These are phyloP conservation scores for Catostylus mosaicus DNA, from an alignment of 30 jellyfish, hydroid and myxozoan species.

Conservation along the genomic window DNA sequence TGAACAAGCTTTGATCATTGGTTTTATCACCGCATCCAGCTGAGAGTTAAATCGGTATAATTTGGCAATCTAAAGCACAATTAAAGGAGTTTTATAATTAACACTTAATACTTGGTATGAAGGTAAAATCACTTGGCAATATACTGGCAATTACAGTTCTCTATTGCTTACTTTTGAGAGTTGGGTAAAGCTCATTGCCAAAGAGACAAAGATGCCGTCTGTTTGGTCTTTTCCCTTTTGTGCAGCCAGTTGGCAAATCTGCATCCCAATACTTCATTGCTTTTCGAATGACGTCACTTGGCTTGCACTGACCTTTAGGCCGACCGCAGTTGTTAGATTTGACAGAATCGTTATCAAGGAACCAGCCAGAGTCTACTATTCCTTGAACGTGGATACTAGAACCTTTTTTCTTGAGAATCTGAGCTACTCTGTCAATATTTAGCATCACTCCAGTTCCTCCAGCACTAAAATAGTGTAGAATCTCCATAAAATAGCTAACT, in stretches of 20 bases:
- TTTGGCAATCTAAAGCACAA: too few relatives aligned
- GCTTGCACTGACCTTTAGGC: conserved; percentile 32
- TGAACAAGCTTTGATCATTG: too few relatives aligned
- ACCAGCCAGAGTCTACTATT: conserved; percentile 93
- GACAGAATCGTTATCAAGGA: conserved; percentile 64
- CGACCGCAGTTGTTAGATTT: conserved; percentile 27
- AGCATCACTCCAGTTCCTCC: conserved; percentile 97
- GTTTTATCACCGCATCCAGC: too few relatives aligned
- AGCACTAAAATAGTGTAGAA: conserved; percentile 54
- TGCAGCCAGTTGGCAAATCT: conserved; percentile 65
- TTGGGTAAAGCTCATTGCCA: conserved; percentile 72
- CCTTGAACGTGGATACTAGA: conserved; percentile 78
- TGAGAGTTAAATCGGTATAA: too few relatives aligned
- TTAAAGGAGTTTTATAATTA: too few relatives aligned
- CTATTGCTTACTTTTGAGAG: conserved; percentile 70
- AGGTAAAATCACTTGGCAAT: too few relatives aligned
- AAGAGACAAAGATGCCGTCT: conserved; percentile 72
- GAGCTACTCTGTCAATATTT: conserved; percentile 85
- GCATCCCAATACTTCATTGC: conserved; percentile 84
- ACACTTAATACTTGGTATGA: too few relatives aligned
- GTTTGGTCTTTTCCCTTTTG: conserved; percentile 16
- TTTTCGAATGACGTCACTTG: conserved; percentile 62
- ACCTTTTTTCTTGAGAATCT: conserved; percentile 42
- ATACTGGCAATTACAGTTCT: too few relatives aligned
- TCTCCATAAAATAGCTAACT: too few relatives aligned